phyloP scores from a whole-genome alignment of 1,140 invertebrate genomes.

The Chelonus insularis region DNA sequence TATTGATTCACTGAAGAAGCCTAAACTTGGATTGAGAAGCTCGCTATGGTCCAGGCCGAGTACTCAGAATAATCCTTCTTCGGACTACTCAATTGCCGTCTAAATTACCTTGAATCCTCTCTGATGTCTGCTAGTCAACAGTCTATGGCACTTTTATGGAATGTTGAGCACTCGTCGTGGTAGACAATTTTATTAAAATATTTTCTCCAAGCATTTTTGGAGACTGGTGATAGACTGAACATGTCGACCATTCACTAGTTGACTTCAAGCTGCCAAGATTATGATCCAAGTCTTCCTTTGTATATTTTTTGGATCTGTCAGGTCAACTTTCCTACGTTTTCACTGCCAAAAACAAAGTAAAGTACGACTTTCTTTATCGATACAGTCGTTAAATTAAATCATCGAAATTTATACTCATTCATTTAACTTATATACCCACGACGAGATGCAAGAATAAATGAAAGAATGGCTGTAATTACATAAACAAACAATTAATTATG shows the following conservation, averaged over 20 bases:
- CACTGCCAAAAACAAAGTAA: conserved; percentile 6
- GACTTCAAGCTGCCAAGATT: background rate
- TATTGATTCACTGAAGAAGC: conserved; percentile 75
- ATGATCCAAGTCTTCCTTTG: conserved; percentile 17
- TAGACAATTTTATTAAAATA: background rate
- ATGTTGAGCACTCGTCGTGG: conserved; percentile 9
- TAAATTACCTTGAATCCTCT: conserved; percentile 44
- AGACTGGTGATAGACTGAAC: conserved; percentile 14
- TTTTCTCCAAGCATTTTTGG: background rate
- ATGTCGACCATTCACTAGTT: background rate
- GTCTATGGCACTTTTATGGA: background rate
- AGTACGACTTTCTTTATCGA: background rate
- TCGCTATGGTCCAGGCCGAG: conserved; percentile 74
- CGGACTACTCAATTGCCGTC: conserved; percentile 71
- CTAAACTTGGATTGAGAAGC: conserved; percentile 71
- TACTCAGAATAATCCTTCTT: conserved; percentile 62
- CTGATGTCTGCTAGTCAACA: background rate
- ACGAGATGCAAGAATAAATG: conserved; percentile 38
- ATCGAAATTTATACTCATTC: background rate
- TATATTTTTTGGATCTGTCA: background rate
- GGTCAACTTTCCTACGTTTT: background rate
- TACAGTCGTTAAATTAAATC: background rate
- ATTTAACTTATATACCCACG: conserved; percentile 18
- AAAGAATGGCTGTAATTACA: conserved; percentile 32
- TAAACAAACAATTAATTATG: conserved; percentile 37